Base-by-base conservation (phyloP, 2,113 vertebrate genomes). In the Oryzias woworae region DNA sequence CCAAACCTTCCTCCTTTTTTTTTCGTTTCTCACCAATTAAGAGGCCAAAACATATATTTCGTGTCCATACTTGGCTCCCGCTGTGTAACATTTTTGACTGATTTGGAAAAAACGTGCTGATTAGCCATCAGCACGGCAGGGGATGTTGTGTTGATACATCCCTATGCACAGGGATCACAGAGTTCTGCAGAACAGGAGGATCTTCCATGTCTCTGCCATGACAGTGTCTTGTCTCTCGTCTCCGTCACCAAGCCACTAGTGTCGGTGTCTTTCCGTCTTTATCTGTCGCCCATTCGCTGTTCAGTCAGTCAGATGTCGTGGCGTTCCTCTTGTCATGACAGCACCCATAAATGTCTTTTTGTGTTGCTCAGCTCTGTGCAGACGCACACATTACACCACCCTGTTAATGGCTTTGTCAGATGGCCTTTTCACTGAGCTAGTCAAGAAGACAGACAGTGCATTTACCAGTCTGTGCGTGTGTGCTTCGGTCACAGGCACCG, bases 361-460 rank as follows among this genome's bases (percentile, higher is more conserved):
- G 77, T 82, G 80, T 83, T 81, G 80, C 73, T 80, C 78, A 60
- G 62, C 77, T 63, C 52, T 45, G 73, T 66, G 44, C 78, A 88
- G 84, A 89, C 84, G 83, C 79, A 80, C 77, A 80, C 87, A 86
- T 89, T 88, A 89, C 87, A 87, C 73, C 66, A 71, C 69, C 75
- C 78, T 70, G 80, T 87, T 90, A 90, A 90, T 89, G 82, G 87
- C 87, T 90, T 88, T 90, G 89, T 89, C 89, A 89, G 86, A 90
- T 86, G 85, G 84, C 85, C 83, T 83, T 81, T 88, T 88, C 82
- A 85, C 80, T 68, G 75, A 73, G 81, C 77, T 76, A 78, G 78
- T 88, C 86, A 84, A 28, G 47, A 77, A 82, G 83, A 88, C 80
- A 61, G 85, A 73, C 83, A 53, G 17, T 52, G 78, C 71, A 71